Evolutionary conservation across 2,113 vertebrate genomes (phyloP).

Genomic region (Pampusana beccarii): DNA sequence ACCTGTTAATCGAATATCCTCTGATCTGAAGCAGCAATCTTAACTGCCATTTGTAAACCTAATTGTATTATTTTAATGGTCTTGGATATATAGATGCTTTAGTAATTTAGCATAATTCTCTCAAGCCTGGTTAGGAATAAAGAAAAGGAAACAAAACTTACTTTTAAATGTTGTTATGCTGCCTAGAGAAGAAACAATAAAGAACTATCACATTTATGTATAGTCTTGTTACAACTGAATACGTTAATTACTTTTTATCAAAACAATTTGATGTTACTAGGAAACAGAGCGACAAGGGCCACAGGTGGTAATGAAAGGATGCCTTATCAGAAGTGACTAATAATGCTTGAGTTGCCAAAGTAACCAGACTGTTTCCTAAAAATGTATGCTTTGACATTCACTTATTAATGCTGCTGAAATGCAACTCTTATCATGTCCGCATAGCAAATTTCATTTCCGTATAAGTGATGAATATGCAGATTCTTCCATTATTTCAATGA

Average conservation of each 20-base stretch:
- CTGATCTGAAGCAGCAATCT: background rate
- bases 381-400: conserved; percentile 71
- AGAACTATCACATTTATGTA: conserved; percentile 32
- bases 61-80: conserved; percentile 18
- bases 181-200: conserved; percentile 18
- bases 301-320: conserved; percentile 66
- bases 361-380: conserved; percentile 69
- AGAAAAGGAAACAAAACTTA: conserved; percentile 12
- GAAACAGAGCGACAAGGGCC: conserved; percentile 67
- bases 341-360: conserved; percentile 64
- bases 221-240: conserved; percentile 47
- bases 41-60: background rate
- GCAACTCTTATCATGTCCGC: conserved; percentile 60
- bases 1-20: background rate
- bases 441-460: conserved; percentile 71
- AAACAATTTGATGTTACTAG: conserved; percentile 58
- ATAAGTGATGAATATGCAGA: conserved; percentile 68
- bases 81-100: background rate
- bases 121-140: background rate
- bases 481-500: conserved; percentile 38
- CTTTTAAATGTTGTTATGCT: background rate
- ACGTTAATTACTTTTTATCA: conserved; percentile 72
- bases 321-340: conserved; percentile 67
- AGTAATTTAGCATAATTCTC: background rate
- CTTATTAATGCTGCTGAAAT: conserved; percentile 70